These are phyloP conservation scores for Micronycteris hirsuta DNA, from an alignment of 2,113 vertebrate genomes.

Conservation along the genomic window DNA sequence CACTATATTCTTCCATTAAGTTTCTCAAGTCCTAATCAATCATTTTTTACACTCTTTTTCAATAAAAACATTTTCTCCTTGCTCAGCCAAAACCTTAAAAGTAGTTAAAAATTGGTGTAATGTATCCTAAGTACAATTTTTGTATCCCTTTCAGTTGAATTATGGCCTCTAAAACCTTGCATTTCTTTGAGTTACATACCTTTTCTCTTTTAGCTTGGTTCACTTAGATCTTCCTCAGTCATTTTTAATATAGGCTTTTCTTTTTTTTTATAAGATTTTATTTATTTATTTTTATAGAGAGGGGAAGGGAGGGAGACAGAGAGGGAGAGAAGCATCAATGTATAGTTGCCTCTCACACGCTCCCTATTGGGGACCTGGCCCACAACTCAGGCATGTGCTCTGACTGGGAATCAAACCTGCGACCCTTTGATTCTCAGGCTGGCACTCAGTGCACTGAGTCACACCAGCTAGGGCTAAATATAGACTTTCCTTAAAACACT, in stretches of 20 bases:
- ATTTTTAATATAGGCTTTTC: neutral
- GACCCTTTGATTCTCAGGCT: too few relatives aligned
- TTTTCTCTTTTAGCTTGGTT: neutral
- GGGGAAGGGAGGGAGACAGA: too few relatives aligned
- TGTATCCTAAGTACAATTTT: neutral
- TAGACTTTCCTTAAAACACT: neutral
- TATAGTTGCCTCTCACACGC: too few relatives aligned
- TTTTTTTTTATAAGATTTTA: too few relatives aligned
- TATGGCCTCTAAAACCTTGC: neutral
- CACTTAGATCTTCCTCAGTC: neutral
- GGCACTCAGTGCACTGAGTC: too few relatives aligned
- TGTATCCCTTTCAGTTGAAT: neutral
- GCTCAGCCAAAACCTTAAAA: neutral
- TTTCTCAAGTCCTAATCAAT: neutral
- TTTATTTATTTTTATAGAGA: too few relatives aligned
- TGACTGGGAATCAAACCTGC: too few relatives aligned
- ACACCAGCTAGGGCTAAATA: neutral
- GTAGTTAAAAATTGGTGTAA: neutral
- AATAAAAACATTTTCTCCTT: neutral
- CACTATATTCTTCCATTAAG: neutral
- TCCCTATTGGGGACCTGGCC: too few relatives aligned
- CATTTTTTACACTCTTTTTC: neutral
- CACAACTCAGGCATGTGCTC: too few relatives aligned
- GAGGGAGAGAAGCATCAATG: too few relatives aligned
- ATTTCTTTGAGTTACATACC: neutral